These are phyloP conservation scores for Hirudinaria manillensis DNA, from an alignment of 2,888 invertebrate species.

Conservation along the genomic window DNA sequence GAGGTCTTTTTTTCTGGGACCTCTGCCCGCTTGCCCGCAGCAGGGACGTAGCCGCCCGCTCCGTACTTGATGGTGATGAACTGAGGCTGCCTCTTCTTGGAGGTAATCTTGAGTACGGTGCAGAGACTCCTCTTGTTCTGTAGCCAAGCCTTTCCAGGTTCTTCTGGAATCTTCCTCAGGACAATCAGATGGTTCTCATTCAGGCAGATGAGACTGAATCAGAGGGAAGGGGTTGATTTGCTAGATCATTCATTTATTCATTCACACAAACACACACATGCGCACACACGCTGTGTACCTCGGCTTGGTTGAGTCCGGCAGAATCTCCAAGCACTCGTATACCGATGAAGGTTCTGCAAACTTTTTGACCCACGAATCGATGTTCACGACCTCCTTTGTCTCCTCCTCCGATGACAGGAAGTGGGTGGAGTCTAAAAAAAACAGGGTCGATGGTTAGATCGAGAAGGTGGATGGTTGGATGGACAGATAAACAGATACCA, in stretches of 20 bases:
- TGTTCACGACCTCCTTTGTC: constrained; percentile 19
- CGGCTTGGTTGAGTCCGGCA: background rate
- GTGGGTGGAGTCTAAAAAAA: constrained; percentile 6
- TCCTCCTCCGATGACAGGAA: constrained; percentile 16
- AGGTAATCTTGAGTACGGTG: constrained; percentile 91
- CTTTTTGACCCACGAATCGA: constrained; percentile 16
- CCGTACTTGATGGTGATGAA: constrained; percentile 95
- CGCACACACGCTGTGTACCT: constrained; percentile 18
- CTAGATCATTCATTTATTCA: background rate
- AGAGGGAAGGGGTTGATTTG: constrained; percentile 15
- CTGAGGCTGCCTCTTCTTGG: constrained; percentile 88
- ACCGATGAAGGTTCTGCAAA: constrained; percentile 7
- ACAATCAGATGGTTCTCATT: constrained; percentile 80
- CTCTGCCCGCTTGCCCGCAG: background rate
- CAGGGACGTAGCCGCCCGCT: constrained; percentile 39
- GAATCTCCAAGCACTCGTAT: constrained; percentile 23
- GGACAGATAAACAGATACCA: no score
- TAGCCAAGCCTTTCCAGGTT: constrained; percentile 72
- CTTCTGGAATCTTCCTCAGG: constrained; percentile 67
- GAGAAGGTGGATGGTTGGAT: background rate
- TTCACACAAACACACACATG: background rate
- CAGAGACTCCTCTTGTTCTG: constrained; percentile 80
- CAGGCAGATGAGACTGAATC: constrained; percentile 71
- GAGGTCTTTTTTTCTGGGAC: background rate
- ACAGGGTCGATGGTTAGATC: background rate